phyloP scores from a whole-genome alignment of 2,888 invertebrate genomes.

The Dexiosoma caninum region DNA sequence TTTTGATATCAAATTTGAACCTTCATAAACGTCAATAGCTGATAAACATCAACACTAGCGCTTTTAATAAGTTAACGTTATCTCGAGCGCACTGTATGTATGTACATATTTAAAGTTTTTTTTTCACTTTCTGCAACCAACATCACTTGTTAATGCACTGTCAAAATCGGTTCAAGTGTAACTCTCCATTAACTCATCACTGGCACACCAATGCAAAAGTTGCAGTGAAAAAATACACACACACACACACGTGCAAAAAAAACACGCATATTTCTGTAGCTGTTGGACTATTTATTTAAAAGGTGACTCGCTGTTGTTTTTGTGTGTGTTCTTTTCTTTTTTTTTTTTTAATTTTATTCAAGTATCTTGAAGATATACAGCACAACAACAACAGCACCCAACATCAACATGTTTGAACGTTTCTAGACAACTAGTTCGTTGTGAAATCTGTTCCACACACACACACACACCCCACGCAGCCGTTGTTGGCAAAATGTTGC shows the following conservation, averaged over 20 bases:
- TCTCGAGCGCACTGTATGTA: too few species aligned
- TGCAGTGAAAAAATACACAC: slow-evolving; percentile 24
- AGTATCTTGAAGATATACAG: slow-evolving; percentile 49
- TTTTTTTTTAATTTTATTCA: neutral
- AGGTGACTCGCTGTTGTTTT: slow-evolving; percentile 6
- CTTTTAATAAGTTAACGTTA: too few species aligned
- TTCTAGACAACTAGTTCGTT: neutral
- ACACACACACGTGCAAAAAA: neutral
- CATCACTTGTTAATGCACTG: too few species aligned
- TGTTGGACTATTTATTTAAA: slow-evolving; percentile 34
- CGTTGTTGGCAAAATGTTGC: slow-evolving; percentile 16
- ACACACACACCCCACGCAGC: too few species aligned
- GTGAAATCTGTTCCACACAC: neutral
- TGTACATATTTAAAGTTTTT: too few species aligned
- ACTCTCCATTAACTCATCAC: neutral
- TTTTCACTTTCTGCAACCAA: too few species aligned
- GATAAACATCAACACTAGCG: too few species aligned
- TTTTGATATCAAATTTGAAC: too few species aligned
- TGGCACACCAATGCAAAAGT: neutral
- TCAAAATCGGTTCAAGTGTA: too few species aligned
- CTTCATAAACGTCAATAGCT: too few species aligned
- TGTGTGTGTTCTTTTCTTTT: neutral
- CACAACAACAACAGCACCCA: neutral
- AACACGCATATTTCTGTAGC: slow-evolving; percentile 15
- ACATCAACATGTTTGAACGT: slow-evolving; percentile 16